phyloP scores from a whole-genome alignment of 37 sponge, comb jelly and placozoan species.

The Eunapius fragilis region DNA sequence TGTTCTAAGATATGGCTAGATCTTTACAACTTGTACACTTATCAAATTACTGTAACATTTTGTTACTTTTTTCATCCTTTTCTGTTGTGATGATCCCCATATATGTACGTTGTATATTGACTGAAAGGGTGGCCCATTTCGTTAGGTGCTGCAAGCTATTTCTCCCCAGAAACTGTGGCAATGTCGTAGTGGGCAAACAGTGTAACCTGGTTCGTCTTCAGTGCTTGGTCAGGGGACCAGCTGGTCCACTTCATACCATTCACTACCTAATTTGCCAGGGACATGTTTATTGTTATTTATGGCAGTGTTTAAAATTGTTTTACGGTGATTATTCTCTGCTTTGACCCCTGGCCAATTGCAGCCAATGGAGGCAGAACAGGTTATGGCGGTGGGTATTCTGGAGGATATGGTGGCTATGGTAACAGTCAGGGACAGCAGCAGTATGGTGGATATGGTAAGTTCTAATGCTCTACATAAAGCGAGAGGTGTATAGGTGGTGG shows the following conservation, averaged over 20 bases:
- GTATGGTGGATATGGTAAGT: background rate
- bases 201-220: slow-evolving; percentile 3
- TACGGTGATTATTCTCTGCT: too few species aligned
- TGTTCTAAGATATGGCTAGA: too few species aligned
- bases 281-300: too few species aligned
- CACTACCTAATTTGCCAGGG: background rate
- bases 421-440: background rate
- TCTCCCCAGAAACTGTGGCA: background rate
- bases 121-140: background rate
- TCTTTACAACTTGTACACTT: too few species aligned
- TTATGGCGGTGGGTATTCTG: background rate
- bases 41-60: too few species aligned
- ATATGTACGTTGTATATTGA: too few species aligned
- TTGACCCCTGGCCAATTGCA: too few species aligned
- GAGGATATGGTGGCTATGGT: slow-evolving; percentile 9
- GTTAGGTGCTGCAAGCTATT: background rate
- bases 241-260: background rate
- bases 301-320: too few species aligned
- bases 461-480: background rate
- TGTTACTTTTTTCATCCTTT: too few species aligned
- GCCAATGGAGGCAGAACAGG: background rate
- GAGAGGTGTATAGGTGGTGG: too few species aligned
- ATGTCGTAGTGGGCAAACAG: slow-evolving; percentile 2
- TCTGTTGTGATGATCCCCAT: too few species aligned
- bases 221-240: background rate